Evolutionary conservation across 1,140 invertebrate species (phyloP).

Genomic region (Potamilus streckersoni): DNA sequence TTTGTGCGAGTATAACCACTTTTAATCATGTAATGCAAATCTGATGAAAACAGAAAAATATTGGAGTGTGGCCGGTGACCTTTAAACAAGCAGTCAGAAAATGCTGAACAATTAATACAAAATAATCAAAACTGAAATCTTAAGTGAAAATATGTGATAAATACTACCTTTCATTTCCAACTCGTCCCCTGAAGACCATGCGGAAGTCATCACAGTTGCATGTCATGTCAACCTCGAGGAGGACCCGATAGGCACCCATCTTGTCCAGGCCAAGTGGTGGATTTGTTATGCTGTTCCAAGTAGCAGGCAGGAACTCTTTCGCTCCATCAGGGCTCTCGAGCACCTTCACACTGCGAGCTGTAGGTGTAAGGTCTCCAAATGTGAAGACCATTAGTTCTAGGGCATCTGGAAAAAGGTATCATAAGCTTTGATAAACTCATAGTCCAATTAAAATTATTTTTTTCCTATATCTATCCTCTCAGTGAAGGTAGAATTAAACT

Average conservation of each 20-base stretch:
- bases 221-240: constrained; percentile 70
- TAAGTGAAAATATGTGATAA: background rate
- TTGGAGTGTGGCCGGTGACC: no score
- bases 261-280: constrained; percentile 58
- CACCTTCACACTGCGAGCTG: constrained; percentile 48
- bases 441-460: no score
- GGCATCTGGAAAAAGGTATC: constrained; percentile 36
- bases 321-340: constrained; percentile 59
- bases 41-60: no score
- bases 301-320: constrained; percentile 50
- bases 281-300: constrained; percentile 51
- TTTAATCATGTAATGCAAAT: no score
- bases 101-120: no score
- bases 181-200: constrained; percentile 70
- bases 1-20: no score
- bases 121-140: no score
- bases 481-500: no score
- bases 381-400: constrained; percentile 53
- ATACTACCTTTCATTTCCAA: constrained; percentile 71
- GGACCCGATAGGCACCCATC: constrained; percentile 65
- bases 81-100: no score
- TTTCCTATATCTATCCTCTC: no score
- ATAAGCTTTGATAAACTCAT: constrained; percentile 7
- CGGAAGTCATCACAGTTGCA: constrained; percentile 71
- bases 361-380: constrained; percentile 57